Conservation (phyloP, 1,140 invertebrate genomes). For the Zaprionus africanus region DNA sequence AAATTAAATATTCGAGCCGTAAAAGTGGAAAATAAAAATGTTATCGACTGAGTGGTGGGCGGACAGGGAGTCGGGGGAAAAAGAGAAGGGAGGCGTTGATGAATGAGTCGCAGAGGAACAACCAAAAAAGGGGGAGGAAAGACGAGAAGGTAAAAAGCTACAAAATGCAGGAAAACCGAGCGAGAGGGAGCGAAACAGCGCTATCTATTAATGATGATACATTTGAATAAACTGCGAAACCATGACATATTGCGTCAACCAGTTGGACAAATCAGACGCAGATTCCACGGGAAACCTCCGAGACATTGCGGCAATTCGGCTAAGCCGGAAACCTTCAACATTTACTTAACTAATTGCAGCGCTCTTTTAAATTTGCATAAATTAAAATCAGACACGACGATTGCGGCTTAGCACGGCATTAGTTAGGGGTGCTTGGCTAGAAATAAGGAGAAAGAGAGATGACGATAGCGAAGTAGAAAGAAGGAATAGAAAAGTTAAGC, state of each 20-base stretch:
- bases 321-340: slow-evolving; percentile 63
- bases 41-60: slow-evolving; percentile 42
- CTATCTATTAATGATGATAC: slow-evolving; percentile 60
- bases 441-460: neutral
- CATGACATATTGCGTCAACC: slow-evolving; percentile 69
- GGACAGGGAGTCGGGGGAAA: neutral
- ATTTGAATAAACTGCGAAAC: slow-evolving; percentile 73
- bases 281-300: slow-evolving; percentile 27
- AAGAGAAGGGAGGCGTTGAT: slow-evolving; percentile 44
- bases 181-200: slow-evolving; percentile 16
- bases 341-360: slow-evolving; percentile 76
- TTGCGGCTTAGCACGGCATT: slow-evolving; percentile 46
- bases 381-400: slow-evolving; percentile 48
- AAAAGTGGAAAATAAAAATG: slow-evolving; percentile 75
- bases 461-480: neutral
- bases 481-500: neutral
- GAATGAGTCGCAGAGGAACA: slow-evolving; percentile 47
- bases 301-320: slow-evolving; percentile 48
- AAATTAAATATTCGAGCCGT: slow-evolving; percentile 80
- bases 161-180: slow-evolving; percentile 5
- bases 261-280: slow-evolving; percentile 53
- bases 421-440: slow-evolving; percentile 8
- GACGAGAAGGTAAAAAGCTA: slow-evolving; percentile 6
- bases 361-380: slow-evolving; percentile 69
- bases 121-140: slow-evolving; percentile 35